Percentiles rank a stretch among this genome's conserved stretches.
Conservation (phyloP, 2,113 vertebrate genomes). For the Tupaia tana region DNA sequence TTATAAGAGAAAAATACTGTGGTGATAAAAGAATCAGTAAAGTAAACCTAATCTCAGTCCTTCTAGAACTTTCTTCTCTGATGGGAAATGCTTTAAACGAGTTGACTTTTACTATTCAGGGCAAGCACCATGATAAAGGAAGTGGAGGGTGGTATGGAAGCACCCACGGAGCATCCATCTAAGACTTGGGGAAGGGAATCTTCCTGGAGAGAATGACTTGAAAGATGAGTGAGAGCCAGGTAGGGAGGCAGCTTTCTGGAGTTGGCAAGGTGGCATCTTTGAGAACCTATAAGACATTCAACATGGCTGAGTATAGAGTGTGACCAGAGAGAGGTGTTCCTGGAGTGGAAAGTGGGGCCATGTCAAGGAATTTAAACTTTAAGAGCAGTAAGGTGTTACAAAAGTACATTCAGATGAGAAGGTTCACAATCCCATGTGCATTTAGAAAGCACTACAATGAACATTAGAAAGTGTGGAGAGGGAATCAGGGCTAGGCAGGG, state of each 20-base stretch:
- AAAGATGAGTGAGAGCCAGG: neutral
- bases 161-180: neutral
- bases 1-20: neutral
- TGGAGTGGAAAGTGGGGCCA: neutral
- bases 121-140: neutral
- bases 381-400: no score
- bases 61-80: neutral
- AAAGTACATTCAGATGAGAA: neutral
- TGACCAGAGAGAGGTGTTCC: neutral
- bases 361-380: neutral
- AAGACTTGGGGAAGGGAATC: neutral
- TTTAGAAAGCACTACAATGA: neutral
- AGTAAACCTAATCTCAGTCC: neutral
- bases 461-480: neutral
- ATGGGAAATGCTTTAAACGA: neutral
- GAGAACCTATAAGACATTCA: neutral
- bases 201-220: neutral
- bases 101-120: fast-evolving
- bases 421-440: no score
- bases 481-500: neutral
- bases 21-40: neutral
- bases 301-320: neutral
- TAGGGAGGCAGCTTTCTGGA: neutral
- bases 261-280: neutral
- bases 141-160: neutral